phyloP scores from a whole-genome alignment of 1,140 invertebrate species.

The Apis florea region DNA sequence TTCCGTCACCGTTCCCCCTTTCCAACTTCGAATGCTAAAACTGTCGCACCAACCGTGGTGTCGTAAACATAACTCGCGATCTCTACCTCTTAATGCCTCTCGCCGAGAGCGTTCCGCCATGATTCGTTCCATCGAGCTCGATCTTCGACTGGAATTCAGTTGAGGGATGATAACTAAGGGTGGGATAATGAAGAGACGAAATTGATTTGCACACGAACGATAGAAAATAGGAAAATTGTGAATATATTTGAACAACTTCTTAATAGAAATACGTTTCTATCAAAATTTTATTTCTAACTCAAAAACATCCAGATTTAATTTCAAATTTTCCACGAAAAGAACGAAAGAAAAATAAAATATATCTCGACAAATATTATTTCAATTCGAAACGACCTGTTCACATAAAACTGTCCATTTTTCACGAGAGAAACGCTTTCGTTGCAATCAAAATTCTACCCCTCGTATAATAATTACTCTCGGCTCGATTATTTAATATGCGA shows the following conservation, averaged over 20 bases:
- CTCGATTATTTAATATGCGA: slow-evolving; percentile 34
- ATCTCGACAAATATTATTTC: background rate
- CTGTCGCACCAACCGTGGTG: slow-evolving; percentile 46
- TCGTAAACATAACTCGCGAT: slow-evolving; percentile 49
- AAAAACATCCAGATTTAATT: no score
- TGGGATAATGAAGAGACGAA: background rate
- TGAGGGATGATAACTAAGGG: background rate
- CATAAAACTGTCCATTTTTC: background rate
- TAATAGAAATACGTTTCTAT: no score
- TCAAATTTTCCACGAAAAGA: no score
- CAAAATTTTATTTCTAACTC: background rate
- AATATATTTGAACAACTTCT: no score
- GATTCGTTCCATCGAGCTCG: slow-evolving; percentile 17
- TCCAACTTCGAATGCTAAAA: slow-evolving; percentile 54
- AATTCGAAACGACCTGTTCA: no score
- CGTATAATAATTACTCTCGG: background rate
- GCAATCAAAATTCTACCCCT: background rate
- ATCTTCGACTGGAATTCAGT: background rate
- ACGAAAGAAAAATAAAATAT: no score
- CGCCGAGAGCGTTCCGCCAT: no score
- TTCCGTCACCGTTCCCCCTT: background rate
- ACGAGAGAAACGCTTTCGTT: background rate
- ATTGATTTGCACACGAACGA: background rate
- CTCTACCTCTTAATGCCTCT: slow-evolving; percentile 8
- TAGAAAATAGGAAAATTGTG: no score